These are phyloP conservation scores for Leptinotarsa undecemlineata DNA, from an alignment of 1,140 invertebrate genomes.

Conservation along the genomic window DNA sequence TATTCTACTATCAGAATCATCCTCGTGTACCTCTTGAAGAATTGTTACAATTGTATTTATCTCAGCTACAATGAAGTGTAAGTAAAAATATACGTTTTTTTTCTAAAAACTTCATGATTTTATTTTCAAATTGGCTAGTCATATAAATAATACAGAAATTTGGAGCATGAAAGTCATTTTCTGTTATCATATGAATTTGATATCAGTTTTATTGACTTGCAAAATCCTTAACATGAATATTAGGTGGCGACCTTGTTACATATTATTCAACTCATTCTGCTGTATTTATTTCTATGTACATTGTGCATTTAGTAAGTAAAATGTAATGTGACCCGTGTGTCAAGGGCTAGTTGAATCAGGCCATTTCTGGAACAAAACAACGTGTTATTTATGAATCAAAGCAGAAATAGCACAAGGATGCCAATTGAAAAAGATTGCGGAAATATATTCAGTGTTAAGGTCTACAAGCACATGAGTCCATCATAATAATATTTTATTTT, in stretches of 20 bases:
- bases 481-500: too few species aligned
- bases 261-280: not conserved
- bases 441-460: too few species aligned
- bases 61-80: too few species aligned
- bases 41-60: too few species aligned
- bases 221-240: conserved; percentile 16
- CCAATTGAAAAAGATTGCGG: not conserved
- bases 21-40: too few species aligned
- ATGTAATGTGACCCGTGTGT: conserved; percentile 6
- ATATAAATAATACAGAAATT: not conserved
- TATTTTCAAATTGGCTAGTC: too few species aligned
- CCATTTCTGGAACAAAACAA: conserved; percentile 4
- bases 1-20: too few species aligned
- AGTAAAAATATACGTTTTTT: too few species aligned
- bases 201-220: not conserved
- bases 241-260: conserved; percentile 3
- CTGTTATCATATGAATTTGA: not conserved
- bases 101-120: too few species aligned
- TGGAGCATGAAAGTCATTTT: not conserved
- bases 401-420: not conserved
- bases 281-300: not conserved
- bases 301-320: not conserved
- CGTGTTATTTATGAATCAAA: not conserved
- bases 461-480: too few species aligned
- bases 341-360: not conserved